These are phyloP conservation scores for Eilema caniola DNA, from an alignment of 2,888 invertebrate species.

Conservation along the genomic window DNA sequence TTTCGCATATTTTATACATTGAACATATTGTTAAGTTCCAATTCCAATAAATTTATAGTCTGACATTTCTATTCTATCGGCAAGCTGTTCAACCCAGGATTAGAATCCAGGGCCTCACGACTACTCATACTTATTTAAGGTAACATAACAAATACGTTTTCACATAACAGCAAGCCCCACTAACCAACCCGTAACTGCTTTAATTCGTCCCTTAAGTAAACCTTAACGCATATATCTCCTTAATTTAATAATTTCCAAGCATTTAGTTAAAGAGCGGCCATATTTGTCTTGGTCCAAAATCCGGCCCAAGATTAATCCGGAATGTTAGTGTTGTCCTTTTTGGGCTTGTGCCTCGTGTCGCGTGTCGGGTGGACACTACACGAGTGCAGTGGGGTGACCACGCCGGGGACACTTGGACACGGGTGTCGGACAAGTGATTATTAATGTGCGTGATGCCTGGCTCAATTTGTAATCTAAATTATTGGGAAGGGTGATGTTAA, in stretches of 20 bases:
- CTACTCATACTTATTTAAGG: neutral
- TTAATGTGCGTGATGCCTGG: constrained; percentile 45
- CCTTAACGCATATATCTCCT: constrained; percentile 67
- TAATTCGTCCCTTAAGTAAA: constrained; percentile 57
- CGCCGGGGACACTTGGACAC: constrained; percentile 57
- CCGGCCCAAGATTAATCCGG: constrained; percentile 81
- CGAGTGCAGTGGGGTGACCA: constrained; percentile 54
- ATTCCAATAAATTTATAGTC: no score
- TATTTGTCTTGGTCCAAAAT: constrained; percentile 83
- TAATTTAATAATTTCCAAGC: constrained; percentile 83
- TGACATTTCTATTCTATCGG: no score
- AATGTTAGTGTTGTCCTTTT: constrained; percentile 72
- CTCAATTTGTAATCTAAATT: constrained; percentile 43
- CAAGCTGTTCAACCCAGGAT: neutral
- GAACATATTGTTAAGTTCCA: no score
- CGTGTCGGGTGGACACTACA: constrained; percentile 51
- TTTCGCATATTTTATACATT: no score
- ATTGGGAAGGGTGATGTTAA: constrained; percentile 40
- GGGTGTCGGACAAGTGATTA: constrained; percentile 54
- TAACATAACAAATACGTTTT: neutral
- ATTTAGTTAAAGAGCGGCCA: constrained; percentile 74
- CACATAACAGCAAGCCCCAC: neutral
- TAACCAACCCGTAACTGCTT: constrained; percentile 19
- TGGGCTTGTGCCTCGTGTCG: constrained; percentile 43
- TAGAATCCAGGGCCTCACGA: neutral